Conservation (phyloP, 2,113 vertebrate species). For the Desmodus rotundus region DNA sequence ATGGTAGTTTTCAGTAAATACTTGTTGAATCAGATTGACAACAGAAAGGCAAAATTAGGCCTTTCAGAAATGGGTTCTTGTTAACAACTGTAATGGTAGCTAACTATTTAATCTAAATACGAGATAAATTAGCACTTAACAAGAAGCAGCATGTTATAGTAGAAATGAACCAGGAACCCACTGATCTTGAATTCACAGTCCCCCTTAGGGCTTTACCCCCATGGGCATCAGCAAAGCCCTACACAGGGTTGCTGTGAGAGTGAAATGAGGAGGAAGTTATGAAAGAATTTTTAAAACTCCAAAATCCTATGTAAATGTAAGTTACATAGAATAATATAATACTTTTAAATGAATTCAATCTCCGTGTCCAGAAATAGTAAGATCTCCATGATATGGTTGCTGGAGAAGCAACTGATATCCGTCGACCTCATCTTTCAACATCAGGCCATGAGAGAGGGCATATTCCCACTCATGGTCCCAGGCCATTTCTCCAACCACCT, state of each 20-base stretch:
- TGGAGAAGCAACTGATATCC: not conserved
- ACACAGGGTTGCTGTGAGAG: not conserved
- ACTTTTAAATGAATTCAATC: not conserved
- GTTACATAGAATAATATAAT: not conserved
- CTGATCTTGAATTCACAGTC: not conserved
- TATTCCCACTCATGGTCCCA: not conserved
- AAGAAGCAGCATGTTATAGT: not conserved
- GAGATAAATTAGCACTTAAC: not conserved
- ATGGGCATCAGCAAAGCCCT: not conserved
- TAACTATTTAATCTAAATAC: conserved; percentile 6
- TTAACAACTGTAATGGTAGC: not conserved
- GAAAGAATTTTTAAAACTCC: not conserved
- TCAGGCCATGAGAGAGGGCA: not conserved
- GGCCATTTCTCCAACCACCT: not conserved
- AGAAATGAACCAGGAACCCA: not conserved
- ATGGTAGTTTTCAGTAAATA: not conserved
- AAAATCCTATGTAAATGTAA: not conserved
- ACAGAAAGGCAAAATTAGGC: not conserved
- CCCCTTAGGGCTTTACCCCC: not conserved
- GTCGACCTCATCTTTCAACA: not conserved
- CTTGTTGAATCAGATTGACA: not conserved
- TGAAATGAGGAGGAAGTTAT: not conserved
- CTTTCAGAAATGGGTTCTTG: not conserved
- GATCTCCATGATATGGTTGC: not conserved
- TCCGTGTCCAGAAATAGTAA: not conserved